A percentile compares a stretch with the other conserved stretches of the same genome.
phyloP scores from a whole-genome alignment of 2,797 vertebrate species.

The Glossophaga mutica region DNA sequence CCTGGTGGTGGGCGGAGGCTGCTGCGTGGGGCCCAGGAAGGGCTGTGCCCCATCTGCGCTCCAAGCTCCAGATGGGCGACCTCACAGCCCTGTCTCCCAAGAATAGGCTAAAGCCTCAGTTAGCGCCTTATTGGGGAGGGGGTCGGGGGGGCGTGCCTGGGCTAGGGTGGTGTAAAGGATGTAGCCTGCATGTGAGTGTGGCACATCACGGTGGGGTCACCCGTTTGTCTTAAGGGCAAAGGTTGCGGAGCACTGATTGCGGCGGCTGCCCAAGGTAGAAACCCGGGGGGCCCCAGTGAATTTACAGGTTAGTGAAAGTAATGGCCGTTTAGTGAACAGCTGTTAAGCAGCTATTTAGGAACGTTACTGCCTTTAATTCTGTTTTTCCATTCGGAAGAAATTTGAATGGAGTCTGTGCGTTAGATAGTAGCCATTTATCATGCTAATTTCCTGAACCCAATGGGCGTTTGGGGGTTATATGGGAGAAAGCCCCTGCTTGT shows the following conservation, averaged over 20 bases:
- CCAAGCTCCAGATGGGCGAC: fast-evolving
- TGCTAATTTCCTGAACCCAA: not conserved
- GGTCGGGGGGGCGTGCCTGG: too few species aligned
- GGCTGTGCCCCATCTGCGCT: fast-evolving
- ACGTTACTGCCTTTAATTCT: not conserved
- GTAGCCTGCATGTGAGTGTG: fast-evolving
- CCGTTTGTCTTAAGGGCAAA: not conserved
- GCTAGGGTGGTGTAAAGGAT: not conserved
- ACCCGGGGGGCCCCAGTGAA: not conserved
- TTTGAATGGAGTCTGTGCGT: not conserved
- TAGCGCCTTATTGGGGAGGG: too few species aligned
- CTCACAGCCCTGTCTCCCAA: not conserved
- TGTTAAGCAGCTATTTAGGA: not conserved
- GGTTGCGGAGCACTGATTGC: not conserved
- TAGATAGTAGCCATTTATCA: not conserved
- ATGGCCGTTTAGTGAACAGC: not conserved
- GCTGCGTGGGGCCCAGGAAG: fast-evolving
- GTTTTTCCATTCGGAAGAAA: not conserved
- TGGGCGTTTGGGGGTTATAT: not conserved
- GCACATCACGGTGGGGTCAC: not conserved
- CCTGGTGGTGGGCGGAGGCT: fast-evolving
- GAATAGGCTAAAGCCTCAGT: fast-evolving
- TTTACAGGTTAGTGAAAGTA: not conserved
- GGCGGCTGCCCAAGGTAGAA: not conserved
- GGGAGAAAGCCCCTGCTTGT: not conserved